Base-by-base conservation (phyloP, 2,113 vertebrate species). In the Lota lota region DNA sequence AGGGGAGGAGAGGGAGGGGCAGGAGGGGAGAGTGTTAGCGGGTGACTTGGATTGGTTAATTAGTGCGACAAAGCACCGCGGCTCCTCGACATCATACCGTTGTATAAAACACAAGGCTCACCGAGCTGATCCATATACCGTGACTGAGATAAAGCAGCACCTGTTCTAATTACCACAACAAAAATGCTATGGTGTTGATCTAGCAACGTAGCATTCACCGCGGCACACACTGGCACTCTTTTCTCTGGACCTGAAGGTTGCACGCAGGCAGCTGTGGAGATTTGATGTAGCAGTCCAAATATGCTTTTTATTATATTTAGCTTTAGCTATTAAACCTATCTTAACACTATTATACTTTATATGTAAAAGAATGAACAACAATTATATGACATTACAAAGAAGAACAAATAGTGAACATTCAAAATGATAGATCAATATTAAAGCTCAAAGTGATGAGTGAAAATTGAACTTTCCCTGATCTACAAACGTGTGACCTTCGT, bases 121-220 rank as follows among this genome's bases (percentile, higher is more conserved):
- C 71, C 80, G 75, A 84, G 83, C 78, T 85, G 77, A 90, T 86
- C 40, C 12, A 79, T 80, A 80, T 80, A 86, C 87, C 68, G 71
- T 85, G 80, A 69, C 78, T 54, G 72, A 83, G 73, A 88, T 77
- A 85, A 88, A 80, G 84, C 80, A 70, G 85, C 88, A 90, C 86
- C 88, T 88, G 85, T 80, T 84, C 82, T 85, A 85, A 89, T 87
- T 88, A 85, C 83, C 73, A 57, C 51, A 64, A 78, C 66, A 70
- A 70, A 81, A 33, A 80, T 70, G 79, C 60, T 76, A 14, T 14
- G 60, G 67, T 72, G 66, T 69, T 63, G 67, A 77, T 72, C 79
- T 70, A 76, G 68, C 61, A 79, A 73, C 62, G 66, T 70, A 54
- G 47, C 66, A 40, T 53, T 47, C 64, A 69, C 66, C 58, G 59